Percentiles rank a stretch among this genome's conserved stretches.
These are phyloP conservation scores for Echinops telfairi DNA, from an alignment of 2,113 vertebrate species.

Conservation along the genomic window DNA sequence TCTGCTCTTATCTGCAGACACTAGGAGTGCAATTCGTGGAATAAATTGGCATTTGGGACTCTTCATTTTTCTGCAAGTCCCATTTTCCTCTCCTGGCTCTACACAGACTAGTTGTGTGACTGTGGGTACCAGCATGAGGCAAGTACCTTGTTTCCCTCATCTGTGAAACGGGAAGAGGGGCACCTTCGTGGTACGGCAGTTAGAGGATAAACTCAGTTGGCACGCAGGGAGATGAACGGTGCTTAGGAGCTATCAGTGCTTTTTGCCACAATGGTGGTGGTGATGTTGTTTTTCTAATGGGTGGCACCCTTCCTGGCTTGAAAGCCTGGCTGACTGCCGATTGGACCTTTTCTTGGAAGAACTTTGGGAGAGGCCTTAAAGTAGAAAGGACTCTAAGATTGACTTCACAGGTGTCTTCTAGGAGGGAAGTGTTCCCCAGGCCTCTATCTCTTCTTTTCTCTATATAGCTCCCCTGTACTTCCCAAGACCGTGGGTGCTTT, in stretches of 20 bases:
- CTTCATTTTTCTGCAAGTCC: background rate
- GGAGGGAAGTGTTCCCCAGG: background rate
- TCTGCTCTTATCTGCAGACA: background rate
- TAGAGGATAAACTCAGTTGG: background rate
- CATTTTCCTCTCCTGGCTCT: background rate
- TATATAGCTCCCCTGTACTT: background rate
- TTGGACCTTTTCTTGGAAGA: background rate
- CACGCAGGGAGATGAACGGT: too few relatives aligned
- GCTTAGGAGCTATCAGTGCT: background rate
- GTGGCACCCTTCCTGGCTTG: background rate
- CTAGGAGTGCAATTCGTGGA: background rate
- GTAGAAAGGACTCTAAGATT: background rate
- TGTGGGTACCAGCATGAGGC: background rate
- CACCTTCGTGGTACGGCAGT: too few relatives aligned
- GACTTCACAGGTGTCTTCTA: background rate
- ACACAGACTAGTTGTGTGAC: background rate
- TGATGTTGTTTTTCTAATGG: background rate
- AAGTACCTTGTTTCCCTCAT: background rate
- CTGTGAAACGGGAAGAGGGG: background rate
- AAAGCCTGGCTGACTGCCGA: background rate
- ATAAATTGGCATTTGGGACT: background rate
- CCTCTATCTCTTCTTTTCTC: background rate
- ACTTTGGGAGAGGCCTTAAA: background rate
- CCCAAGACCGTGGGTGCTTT: background rate
- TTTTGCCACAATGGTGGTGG: background rate